phyloP scores from a whole-genome alignment of 2,888 invertebrate species.

The Endomychus coccineus region DNA sequence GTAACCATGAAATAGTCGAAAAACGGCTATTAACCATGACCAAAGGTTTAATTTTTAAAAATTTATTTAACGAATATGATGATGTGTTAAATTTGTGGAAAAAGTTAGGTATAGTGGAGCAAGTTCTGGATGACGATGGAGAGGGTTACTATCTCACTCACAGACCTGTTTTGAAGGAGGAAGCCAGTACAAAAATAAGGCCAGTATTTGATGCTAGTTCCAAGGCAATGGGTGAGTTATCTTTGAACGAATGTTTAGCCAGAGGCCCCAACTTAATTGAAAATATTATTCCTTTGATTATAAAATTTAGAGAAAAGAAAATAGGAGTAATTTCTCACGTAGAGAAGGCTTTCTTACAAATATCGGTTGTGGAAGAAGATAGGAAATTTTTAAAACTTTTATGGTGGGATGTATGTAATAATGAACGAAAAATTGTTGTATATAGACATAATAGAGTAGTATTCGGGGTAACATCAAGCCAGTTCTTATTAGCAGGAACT shows the following conservation, averaged over 20 bases:
- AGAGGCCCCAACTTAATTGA: conserved; percentile 16
- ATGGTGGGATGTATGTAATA: conserved; percentile 12
- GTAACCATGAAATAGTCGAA: conserved; percentile 23
- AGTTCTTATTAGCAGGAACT: conserved; percentile 4
- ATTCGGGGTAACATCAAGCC: conserved; percentile 1
- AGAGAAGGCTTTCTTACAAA: conserved; percentile 30
- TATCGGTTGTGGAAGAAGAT: conserved; percentile 23
- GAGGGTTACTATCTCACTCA: conserved; percentile 21
- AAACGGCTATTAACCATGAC: too few relatives aligned
- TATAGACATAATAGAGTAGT: conserved; percentile 4
- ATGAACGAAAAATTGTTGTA: too few relatives aligned
- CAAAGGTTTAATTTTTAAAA: too few relatives aligned
- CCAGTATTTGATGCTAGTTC: conserved; percentile 29
- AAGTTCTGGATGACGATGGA: too few relatives aligned
- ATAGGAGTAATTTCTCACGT: conserved; percentile 28
- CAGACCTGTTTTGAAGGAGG: conserved; percentile 15
- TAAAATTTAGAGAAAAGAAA: conserved; percentile 18
- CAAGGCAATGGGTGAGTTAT: conserved; percentile 18
- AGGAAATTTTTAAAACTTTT: conserved; percentile 27
- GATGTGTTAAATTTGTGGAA: conserved; percentile 26
- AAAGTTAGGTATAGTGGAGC: conserved; percentile 14
- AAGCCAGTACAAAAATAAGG: conserved; percentile 19
- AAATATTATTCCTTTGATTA: conserved; percentile 12
- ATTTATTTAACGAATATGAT: conserved; percentile 22
- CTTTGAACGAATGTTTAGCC: conserved; percentile 25